Evolutionary conservation across 2,888 invertebrate species (phyloP).

Genomic region (Pherbina coryleti): DNA sequence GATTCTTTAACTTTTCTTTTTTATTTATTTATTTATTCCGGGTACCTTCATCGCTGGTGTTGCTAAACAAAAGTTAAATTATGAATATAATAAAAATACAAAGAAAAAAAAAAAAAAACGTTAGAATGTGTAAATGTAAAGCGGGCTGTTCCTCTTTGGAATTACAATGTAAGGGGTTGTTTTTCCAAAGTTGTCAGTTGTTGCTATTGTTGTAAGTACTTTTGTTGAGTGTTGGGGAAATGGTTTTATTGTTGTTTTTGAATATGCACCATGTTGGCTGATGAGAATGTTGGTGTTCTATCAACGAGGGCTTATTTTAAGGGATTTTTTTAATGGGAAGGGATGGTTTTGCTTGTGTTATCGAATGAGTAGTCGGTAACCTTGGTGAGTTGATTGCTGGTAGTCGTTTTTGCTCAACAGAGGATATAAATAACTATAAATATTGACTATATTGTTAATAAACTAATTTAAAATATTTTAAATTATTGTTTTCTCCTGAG

Average conservation of each 20-base stretch:
- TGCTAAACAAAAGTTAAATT: slow-evolving; percentile 39
- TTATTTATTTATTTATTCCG: slow-evolving; percentile 1
- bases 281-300: neutral
- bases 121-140: neutral
- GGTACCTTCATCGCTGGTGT: slow-evolving; percentile 25
- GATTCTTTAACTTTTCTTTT: neutral
- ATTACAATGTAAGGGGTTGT: neutral
- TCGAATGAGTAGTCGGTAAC: too few relatives aligned
- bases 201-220: neutral
- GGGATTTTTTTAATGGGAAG: neutral
- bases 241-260: neutral
- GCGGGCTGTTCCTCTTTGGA: neutral
- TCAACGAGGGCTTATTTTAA: neutral
- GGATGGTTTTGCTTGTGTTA: neutral
- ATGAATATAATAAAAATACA: slow-evolving; percentile 39
- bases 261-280: neutral
- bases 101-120: neutral
- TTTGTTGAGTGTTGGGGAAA: neutral
- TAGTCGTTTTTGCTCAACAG: too few relatives aligned
- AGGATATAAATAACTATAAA: too few relatives aligned
- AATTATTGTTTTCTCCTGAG: too few relatives aligned
- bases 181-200: neutral
- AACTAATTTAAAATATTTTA: too few relatives aligned
- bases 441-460: too few relatives aligned
- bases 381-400: too few relatives aligned